phyloP scores from a whole-genome alignment of 2,797 vertebrate genomes.

The Gephyroberyx darwinii region DNA sequence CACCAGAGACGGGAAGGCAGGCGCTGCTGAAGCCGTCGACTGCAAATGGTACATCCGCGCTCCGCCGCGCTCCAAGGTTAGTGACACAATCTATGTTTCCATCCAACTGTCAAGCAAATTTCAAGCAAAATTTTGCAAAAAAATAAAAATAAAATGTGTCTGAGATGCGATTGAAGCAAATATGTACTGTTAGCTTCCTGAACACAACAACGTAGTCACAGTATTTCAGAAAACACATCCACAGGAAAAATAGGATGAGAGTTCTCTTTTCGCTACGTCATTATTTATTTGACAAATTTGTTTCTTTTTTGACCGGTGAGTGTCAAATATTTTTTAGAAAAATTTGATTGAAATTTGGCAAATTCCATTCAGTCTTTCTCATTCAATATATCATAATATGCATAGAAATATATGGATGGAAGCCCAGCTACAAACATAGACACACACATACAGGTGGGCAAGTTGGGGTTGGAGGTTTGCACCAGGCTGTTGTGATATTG shows the following conservation, averaged over 20 bases:
- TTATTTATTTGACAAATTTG: constrained; percentile 17
- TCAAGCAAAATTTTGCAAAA: constrained; percentile 17
- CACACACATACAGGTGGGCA: constrained; percentile 19
- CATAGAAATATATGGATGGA: too few relatives aligned
- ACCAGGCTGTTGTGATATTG: constrained; percentile 60
- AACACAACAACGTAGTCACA: constrained; percentile 17
- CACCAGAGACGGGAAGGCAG: constrained; percentile 94
- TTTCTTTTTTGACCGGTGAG: background rate
- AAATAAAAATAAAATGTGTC: constrained; percentile 33
- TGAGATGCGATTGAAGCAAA: constrained; percentile 18
- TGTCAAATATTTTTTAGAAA: constrained; percentile 8
- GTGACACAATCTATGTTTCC: constrained; percentile 61
- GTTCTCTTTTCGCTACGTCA: background rate
- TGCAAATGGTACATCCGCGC: constrained; percentile 99
- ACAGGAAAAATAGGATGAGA: background rate
- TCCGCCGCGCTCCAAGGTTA: constrained; percentile 96
- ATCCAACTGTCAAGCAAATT: constrained; percentile 30
- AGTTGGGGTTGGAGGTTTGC: constrained; percentile 41
- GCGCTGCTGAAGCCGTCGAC: constrained; percentile 92
- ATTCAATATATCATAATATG: too few relatives aligned
- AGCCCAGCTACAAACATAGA: constrained; percentile 2
- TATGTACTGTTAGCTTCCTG: background rate
- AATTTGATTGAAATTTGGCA: constrained; percentile 35
- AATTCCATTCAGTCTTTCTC: constrained; percentile 33
- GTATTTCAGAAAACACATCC: constrained; percentile 28